These are phyloP conservation scores for Ennomos erosarius DNA, from an alignment of 2,888 invertebrate species.

Conservation along the genomic window DNA sequence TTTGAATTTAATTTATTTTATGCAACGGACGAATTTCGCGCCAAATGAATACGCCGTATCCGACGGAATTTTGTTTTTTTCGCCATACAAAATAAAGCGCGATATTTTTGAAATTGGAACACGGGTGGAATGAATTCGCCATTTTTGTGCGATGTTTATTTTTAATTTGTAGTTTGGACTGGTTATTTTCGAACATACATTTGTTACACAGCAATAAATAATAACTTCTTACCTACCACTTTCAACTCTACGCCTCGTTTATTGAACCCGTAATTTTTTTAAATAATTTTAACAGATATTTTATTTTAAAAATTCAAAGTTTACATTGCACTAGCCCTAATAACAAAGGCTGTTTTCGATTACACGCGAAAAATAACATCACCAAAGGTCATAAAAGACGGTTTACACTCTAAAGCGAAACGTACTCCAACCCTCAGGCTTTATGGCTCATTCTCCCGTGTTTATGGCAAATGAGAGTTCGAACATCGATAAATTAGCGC, in stretches of 20 bases:
- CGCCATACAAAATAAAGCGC: slow-evolving; percentile 33
- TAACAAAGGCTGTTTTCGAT: slow-evolving; percentile 79
- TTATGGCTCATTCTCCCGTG: slow-evolving; percentile 70
- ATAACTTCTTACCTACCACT: too few relatives aligned
- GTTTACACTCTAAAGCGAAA: slow-evolving; percentile 45
- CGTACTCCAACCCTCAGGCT: slow-evolving; percentile 51
- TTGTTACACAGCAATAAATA: too few relatives aligned
- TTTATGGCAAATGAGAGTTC: slow-evolving; percentile 74
- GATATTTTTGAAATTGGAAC: slow-evolving; percentile 47
- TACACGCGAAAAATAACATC: slow-evolving; percentile 57
- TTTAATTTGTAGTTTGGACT: slow-evolving; percentile 29
- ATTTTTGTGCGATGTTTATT: slow-evolving; percentile 41
- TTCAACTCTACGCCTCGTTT: too few relatives aligned
- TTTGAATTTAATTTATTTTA: slow-evolving; percentile 76
- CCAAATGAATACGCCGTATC: slow-evolving; percentile 58
- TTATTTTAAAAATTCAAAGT: slow-evolving; percentile 38
- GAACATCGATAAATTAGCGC: slow-evolving; percentile 83
- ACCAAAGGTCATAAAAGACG: slow-evolving; percentile 64
- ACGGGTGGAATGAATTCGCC: slow-evolving; percentile 45
- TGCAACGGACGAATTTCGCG: slow-evolving; percentile 64
- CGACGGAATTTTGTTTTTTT: slow-evolving; percentile 26
- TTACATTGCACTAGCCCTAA: slow-evolving; percentile 60
- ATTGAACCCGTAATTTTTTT: too few relatives aligned
- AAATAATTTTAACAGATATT: too few relatives aligned
- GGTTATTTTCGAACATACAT: background rate